Evolutionary conservation across 1,140 invertebrate species (phyloP).

Genomic region (Drosophila bifasciata): DNA sequence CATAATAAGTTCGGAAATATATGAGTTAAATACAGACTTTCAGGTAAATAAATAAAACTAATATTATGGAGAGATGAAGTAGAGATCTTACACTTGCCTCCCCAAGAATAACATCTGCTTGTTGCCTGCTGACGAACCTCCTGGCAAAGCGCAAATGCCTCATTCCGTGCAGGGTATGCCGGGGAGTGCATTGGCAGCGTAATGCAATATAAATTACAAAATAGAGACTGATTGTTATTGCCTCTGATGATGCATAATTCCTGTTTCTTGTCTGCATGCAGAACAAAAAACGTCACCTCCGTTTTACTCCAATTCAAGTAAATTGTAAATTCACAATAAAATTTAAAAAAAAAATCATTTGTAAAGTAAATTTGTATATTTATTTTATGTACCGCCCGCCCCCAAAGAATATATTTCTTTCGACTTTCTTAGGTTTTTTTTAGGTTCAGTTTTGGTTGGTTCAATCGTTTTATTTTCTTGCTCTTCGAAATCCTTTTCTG

Average conservation of each 20-base stretch:
- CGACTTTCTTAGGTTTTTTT: slow-evolving; percentile 15
- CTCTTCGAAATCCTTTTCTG: neutral
- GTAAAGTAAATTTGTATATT: too few relatives aligned
- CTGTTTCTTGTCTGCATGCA: slow-evolving; percentile 21
- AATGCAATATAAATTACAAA: slow-evolving; percentile 35
- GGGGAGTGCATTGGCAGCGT: neutral
- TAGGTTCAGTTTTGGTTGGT: slow-evolving; percentile 14
- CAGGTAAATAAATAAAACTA: too few relatives aligned
- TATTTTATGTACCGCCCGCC: neutral
- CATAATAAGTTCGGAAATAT: too few relatives aligned
- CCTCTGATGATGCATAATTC: slow-evolving; percentile 40
- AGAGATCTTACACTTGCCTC: too few relatives aligned
- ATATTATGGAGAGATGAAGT: too few relatives aligned
- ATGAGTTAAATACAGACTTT: too few relatives aligned
- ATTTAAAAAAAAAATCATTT: neutral
- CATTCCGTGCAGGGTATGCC: slow-evolving; percentile 1
- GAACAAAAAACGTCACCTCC: neutral
- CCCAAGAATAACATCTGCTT: too few relatives aligned
- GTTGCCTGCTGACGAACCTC: neutral
- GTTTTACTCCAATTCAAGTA: too few relatives aligned
- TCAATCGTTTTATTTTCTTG: slow-evolving; percentile 25
- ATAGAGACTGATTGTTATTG: slow-evolving; percentile 42
- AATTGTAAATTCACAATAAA: neutral
- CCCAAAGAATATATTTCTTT: slow-evolving; percentile 1
- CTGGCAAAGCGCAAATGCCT: neutral